Conservation (phyloP, 2,113 vertebrate genomes). For the Chaenocephalus aceratus region DNA sequence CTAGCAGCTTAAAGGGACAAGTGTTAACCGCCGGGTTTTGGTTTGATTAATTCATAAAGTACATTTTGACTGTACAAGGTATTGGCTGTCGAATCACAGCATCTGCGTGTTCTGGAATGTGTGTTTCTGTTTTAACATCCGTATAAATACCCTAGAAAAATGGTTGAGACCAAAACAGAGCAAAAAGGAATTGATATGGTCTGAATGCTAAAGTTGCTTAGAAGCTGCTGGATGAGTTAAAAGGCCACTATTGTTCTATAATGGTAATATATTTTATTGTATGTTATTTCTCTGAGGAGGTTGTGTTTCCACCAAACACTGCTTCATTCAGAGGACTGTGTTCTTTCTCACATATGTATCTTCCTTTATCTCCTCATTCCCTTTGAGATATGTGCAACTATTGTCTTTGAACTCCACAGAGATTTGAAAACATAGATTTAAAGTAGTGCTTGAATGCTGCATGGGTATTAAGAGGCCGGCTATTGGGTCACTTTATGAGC, state of each 20-base stretch:
- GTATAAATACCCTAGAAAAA: too few relatives aligned
- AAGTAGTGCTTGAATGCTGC: background rate
- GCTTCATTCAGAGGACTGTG: background rate
- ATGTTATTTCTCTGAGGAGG: background rate
- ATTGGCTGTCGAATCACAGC: too few relatives aligned
- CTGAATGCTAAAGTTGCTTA: background rate
- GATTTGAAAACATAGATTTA: background rate
- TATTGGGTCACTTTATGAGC: slow-evolving; percentile 6
- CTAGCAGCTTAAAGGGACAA: too few relatives aligned
- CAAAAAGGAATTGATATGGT: background rate
- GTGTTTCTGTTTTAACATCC: background rate
- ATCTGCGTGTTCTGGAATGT: too few relatives aligned
- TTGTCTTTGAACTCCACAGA: slow-evolving; percentile 6
- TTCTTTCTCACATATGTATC: background rate
- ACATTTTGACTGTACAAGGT: too few relatives aligned
- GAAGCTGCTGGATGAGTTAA: too few relatives aligned
- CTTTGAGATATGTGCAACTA: background rate
- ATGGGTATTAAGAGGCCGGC: slow-evolving; percentile 11
- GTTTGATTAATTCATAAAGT: too few relatives aligned
- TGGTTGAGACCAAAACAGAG: background rate
- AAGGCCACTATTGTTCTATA: background rate
- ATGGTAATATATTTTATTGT: background rate
- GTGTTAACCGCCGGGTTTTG: too few relatives aligned
- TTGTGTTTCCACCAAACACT: background rate
- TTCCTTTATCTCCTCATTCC: background rate